phyloP scores from a whole-genome alignment of 37 sponge, comb jelly and placozoan species.

The Mnemiopsis leidyi region DNA sequence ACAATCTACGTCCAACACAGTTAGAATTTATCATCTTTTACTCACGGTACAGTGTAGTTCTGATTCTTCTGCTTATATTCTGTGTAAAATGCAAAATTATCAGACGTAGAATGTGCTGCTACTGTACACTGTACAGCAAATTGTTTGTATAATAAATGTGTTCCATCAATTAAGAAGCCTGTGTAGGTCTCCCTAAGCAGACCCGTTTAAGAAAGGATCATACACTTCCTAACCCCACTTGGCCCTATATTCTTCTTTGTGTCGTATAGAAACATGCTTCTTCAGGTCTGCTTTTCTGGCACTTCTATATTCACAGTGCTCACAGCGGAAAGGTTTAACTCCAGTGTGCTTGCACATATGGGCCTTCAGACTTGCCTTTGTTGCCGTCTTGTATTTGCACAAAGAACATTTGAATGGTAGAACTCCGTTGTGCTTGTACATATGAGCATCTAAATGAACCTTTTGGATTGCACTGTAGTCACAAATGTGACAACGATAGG shows the following conservation, averaged over 20 bases:
- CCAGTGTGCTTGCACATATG: constrained; percentile 65
- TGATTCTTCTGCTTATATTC: too few relatives aligned
- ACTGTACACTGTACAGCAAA: too few relatives aligned
- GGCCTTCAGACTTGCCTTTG: constrained; percentile 57
- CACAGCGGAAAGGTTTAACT: constrained; percentile 21
- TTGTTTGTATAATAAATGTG: too few relatives aligned
- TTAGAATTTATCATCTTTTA: too few relatives aligned
- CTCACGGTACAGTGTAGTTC: too few relatives aligned
- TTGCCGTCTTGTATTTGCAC: constrained; percentile 9
- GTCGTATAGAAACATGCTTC: constrained; percentile 39
- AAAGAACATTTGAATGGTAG: constrained; percentile 37
- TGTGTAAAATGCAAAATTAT: too few relatives aligned
- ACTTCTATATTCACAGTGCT: constrained; percentile 29
- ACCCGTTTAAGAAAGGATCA: too few relatives aligned
- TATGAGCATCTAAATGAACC: constrained; percentile 55
- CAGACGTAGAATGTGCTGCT: too few relatives aligned
- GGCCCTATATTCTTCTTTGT: neutral
- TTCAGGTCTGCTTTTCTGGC: constrained; percentile 48
- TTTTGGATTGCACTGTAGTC: constrained; percentile 60
- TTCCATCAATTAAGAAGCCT: too few relatives aligned
- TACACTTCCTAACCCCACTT: neutral
- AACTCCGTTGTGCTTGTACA: constrained; percentile 60
- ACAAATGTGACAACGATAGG: constrained; percentile 46
- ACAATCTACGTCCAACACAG: too few relatives aligned
- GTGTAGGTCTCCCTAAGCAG: too few relatives aligned